Evolutionary conservation across 2,888 invertebrate species (phyloP).

Genomic region (Peribatodes rhomboidaria): DNA sequence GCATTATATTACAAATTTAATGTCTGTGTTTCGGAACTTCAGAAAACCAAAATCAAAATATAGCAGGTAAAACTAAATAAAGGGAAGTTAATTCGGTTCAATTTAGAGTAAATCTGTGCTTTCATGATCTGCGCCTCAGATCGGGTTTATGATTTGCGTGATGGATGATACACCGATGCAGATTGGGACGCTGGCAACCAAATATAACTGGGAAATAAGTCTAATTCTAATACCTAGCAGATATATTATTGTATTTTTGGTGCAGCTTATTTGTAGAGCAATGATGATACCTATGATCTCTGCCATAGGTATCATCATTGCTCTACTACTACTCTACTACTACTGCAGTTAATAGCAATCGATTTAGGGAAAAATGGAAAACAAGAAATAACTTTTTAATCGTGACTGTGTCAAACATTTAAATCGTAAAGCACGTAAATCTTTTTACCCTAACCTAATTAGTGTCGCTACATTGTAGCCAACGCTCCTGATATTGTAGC

Average conservation of each 20-base stretch:
- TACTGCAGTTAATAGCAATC: too few species aligned
- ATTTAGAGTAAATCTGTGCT: slow-evolving; percentile 3
- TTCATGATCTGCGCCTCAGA: slow-evolving; percentile 4
- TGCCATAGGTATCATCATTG: too few species aligned
- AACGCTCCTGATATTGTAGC: neutral
- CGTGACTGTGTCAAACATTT: neutral
- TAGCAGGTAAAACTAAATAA: too few species aligned
- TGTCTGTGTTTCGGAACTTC: too few species aligned
- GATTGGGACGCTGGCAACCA: slow-evolving; percentile 10
- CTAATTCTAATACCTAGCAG: neutral
- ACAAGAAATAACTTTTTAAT: too few species aligned
- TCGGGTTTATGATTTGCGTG: slow-evolving; percentile 10
- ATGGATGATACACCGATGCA: slow-evolving; percentile 3
- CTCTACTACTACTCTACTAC: too few species aligned
- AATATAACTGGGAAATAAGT: neutral
- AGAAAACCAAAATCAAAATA: too few species aligned
- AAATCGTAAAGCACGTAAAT: neutral
- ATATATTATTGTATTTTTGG: neutral
- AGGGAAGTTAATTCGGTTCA: too few species aligned
- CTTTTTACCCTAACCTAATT: neutral
- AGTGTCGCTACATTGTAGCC: neutral
- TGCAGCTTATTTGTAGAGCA: neutral
- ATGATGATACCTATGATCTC: too few species aligned
- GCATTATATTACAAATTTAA: too few species aligned
- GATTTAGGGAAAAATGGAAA: too few species aligned